Percentiles rank a stretch among this genome's conserved stretches.
Conservation (phyloP, 2,888 invertebrate species). For the Cerceris ruficornis region DNA sequence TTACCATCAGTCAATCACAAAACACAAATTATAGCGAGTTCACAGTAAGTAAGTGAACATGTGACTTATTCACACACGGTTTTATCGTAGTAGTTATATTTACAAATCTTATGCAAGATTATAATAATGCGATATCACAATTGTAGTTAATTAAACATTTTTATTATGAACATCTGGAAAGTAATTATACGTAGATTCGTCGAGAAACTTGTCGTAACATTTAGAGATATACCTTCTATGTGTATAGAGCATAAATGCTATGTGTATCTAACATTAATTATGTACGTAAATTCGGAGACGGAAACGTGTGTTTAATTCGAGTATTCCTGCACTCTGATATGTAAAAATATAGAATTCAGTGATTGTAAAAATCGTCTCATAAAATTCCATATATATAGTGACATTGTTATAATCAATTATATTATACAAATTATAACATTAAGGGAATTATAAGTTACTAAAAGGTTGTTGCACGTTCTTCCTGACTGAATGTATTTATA, state of each 20-base stretch:
- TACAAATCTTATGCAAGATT: too few relatives aligned
- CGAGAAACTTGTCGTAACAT: slow-evolving; percentile 10
- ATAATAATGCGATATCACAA: too few relatives aligned
- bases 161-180: too few relatives aligned
- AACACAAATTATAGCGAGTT: not conserved
- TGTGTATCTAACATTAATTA: slow-evolving; percentile 46
- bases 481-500: slow-evolving; percentile 12
- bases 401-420: slow-evolving; percentile 80
- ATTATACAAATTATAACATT: slow-evolving; percentile 61
- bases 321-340: slow-evolving; percentile 28
- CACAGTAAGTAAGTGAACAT: too few relatives aligned
- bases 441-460: slow-evolving; percentile 47
- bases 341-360: slow-evolving; percentile 6
- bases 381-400: slow-evolving; percentile 5
- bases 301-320: slow-evolving; percentile 29
- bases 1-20: slow-evolving; percentile 2
- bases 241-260: slow-evolving; percentile 23
- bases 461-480: slow-evolving; percentile 41
- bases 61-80: too few relatives aligned
- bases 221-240: slow-evolving; percentile 41
- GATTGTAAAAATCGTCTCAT: not conserved
- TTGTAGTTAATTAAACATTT: too few relatives aligned
- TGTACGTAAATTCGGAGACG: slow-evolving; percentile 41
- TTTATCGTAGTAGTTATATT: too few relatives aligned
- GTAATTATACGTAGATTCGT: slow-evolving; percentile 14